Percentiles rank a stretch among this genome's conserved stretches.
phyloP scores from a whole-genome alignment of 2,797 vertebrate genomes.

The Acanthis flammea region DNA sequence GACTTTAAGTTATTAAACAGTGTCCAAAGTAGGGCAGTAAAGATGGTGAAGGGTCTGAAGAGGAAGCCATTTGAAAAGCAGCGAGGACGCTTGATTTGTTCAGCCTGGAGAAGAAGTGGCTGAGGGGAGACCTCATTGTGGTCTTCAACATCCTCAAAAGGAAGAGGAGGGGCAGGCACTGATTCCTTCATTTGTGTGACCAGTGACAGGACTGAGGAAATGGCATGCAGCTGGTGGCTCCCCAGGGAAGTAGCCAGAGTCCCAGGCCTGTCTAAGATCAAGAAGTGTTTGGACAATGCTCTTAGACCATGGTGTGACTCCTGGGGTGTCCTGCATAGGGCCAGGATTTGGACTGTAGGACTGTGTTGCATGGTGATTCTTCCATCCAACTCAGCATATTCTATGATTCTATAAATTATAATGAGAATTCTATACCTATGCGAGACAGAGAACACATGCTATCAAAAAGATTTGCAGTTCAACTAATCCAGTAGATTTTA shows the following conservation, averaged over 20 bases:
- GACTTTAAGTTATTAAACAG: neutral
- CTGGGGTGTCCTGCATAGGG: too few species aligned
- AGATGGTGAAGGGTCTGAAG: neutral
- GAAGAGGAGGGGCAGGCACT: neutral
- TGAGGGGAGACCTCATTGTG: neutral
- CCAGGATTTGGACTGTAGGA: rapidly evolving
- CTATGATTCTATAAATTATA: neutral
- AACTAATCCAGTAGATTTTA: neutral
- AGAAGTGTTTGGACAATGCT: neutral
- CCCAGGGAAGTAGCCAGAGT: too few species aligned
- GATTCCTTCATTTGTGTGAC: neutral
- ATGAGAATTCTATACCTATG: neutral
- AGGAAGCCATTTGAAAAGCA: rapidly evolving
- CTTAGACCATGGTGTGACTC: neutral
- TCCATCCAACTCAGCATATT: neutral
- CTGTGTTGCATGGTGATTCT: neutral
- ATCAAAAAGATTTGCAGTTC: neutral
- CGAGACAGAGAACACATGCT: neutral
- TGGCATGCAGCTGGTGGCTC: neutral
- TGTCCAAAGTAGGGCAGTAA: neutral
- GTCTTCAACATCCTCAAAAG: neutral
- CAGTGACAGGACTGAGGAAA: neutral
- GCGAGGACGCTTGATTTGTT: neutral
- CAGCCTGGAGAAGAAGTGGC: neutral
- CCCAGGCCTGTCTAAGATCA: neutral